Base-by-base conservation (phyloP, 2,113 vertebrate species). In the Lasiurus cinereus region DNA sequence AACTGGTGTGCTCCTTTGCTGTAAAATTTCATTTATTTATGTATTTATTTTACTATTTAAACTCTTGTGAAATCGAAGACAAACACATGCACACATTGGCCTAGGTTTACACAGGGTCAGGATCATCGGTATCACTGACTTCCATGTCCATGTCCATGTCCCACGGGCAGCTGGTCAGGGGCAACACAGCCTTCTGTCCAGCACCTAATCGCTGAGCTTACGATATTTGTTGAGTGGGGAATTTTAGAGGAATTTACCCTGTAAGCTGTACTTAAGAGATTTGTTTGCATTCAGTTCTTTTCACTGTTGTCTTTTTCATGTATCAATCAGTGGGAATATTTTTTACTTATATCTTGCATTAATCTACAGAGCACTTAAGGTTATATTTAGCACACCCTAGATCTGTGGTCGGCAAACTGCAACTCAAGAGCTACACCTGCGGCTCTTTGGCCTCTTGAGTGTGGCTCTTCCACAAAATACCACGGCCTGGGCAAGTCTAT, bases 211-310 rank as follows among this genome's bases (percentile, higher is more conserved):
- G 66, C 82, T 82, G 46, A 84, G 43, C 5, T 76, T 52, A 2
- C 12, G 27, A 27, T 52, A 69, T 83, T 91, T 82, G 39, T 22
- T 33, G 18, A 73, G 2, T 66, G 48, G 88, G 82, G 70, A 74
- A 24, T 79, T 87, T 36, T 46, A 79, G 89, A 62, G 4, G 73
- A 59, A 56, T 87, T 94, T 59, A 79, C 31, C 31, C 31, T 87
- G 8, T 74, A 82, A 48, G 22, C 46, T 86, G 27, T 2, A 29
- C 56, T 93, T 93, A 50, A 36, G 36, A 54, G 8, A 70, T 74
- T 70, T 78, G 46, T 56, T 87, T 85, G 56, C 66, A 92, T 90
- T 90, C 11, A 59, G 0, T 90, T 93, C 64, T 91, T 91, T 88
- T 77, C 6, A 10, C 24, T 86, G 0, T 92, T 93, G 15, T 85